Evolutionary conservation across 2,888 invertebrate species (phyloP), one percentile per base, ranked within the genome.

Genomic region (Scrobipalpa costella): DNA sequence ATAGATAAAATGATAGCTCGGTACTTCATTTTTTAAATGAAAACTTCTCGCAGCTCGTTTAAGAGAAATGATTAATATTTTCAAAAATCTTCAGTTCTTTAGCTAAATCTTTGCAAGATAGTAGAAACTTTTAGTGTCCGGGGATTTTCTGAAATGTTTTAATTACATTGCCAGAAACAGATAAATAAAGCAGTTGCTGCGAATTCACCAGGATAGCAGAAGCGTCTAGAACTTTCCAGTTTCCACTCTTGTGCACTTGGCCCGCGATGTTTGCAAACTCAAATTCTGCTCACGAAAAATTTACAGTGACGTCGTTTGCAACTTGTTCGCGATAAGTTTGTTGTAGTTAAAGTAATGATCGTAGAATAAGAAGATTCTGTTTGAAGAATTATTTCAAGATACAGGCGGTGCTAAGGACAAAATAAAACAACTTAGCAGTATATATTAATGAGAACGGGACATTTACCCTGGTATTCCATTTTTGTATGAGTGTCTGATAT

Each of bases 231-330:
- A 57, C 15, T 34, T 57, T 57, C 36, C 36, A 64, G 44, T 66
- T 66, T 60, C 60, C 57, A 11, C 57, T 55, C 38, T 7, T 57
- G 47, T 47, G 38, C 65, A 65, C 64, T 63, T 44, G 5, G 47
- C 44, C 52, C 38, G 61, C 59, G 57, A 52, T 65, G 65, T 67
- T 64, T 61, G 62, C 49, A 36, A 63, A 65, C 67, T 65, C 27
- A 11, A 11, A 36, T 38, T 15, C 7, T 36, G 57, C 8, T 57
- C 17, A 15, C 17, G 57, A 57, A 57, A 57, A 34, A 38, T 57
- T 38, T 57, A 57, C 36, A 19, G 38, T 34, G 57, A 55, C 50
- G 50, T 19, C 47, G 17, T 21, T 19, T 50, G 19, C 50, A 19
- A 50, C 11, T 19, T 11, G 50, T 47, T 17, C 17, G 2, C 11